phyloP scores from a whole-genome alignment of 2,113 vertebrate genomes.

The Microtus pennsylvanicus region DNA sequence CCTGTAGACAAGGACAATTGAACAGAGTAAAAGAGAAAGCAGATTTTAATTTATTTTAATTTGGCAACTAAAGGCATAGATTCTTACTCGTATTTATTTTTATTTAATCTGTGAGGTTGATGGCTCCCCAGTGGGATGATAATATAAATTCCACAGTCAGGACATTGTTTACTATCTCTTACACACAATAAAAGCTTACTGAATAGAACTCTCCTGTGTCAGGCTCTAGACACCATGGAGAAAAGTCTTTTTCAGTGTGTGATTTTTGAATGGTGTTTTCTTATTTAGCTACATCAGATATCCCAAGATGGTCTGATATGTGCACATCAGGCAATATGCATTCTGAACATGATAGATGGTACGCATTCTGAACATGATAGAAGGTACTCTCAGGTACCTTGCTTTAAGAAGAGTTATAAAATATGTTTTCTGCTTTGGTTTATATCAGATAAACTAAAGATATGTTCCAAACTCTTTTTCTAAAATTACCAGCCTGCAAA shows the following conservation, averaged over 20 bases:
- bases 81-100: conserved; percentile 74
- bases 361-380: not conserved
- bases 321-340: not conserved
- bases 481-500: not conserved
- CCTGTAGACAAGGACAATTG: conserved; percentile 68
- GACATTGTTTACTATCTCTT: conserved; percentile 54
- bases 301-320: conserved; percentile 6
- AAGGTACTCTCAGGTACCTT: not conserved
- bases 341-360: not conserved
- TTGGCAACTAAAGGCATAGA: conserved; percentile 61
- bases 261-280: conserved; percentile 12
- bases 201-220: conserved; percentile 33
- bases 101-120: conserved; percentile 72
- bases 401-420: not conserved
- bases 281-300: not conserved
- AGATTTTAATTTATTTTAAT: conserved; percentile 77
- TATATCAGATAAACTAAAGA: not conserved
- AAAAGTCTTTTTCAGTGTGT: conserved; percentile 19
- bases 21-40: conserved; percentile 69
- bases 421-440: not conserved
- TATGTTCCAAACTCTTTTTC: not conserved
- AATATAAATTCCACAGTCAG: conserved; percentile 62
- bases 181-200: not conserved
- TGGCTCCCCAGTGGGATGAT: conserved; percentile 70
- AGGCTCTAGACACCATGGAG: not conserved